phyloP scores from a whole-genome alignment of 1,140 invertebrate species.

The Drosophila parabipectinata region DNA sequence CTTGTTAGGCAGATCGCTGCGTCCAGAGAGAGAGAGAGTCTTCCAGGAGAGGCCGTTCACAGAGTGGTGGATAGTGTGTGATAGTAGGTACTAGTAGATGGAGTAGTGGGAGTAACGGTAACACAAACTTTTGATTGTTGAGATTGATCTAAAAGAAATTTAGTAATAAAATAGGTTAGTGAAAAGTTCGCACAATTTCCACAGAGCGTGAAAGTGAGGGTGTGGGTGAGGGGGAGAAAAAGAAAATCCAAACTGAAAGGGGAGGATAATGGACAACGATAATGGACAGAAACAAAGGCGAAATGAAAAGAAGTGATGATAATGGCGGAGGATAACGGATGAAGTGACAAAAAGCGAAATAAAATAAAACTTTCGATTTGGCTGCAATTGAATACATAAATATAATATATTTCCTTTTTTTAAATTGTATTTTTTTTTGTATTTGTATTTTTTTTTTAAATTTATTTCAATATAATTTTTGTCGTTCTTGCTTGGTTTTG shows the following conservation, averaged over 20 bases:
- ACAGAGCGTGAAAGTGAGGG: neutral
- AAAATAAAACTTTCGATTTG: conserved; percentile 51
- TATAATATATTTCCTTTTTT: conserved; percentile 45
- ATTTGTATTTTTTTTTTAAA: conserved; percentile 33
- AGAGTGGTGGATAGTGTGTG: conserved; percentile 46
- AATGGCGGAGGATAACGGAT: neutral
- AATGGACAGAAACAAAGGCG: neutral
- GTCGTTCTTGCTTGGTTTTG: conserved; percentile 18
- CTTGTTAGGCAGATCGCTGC: conserved; percentile 16
- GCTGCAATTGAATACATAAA: conserved; percentile 46
- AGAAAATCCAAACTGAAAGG: conserved; percentile 25
- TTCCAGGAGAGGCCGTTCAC: conserved; percentile 24
- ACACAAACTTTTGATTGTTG: conserved; percentile 58
- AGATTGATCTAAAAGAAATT: conserved; percentile 81
- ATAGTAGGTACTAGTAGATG: conserved; percentile 71
- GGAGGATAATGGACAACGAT: conserved; percentile 2
- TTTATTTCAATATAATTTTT: conserved; percentile 73
- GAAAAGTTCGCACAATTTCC: conserved; percentile 67
- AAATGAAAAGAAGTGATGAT: neutral
- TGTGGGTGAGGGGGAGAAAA: neutral
- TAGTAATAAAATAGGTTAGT: conserved; percentile 84
- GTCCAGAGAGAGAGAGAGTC: conserved; percentile 1
- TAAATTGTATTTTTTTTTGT: conserved; percentile 30
- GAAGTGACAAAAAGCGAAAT: conserved; percentile 16
- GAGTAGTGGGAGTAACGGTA: conserved; percentile 54